Base-by-base conservation (phyloP, 2,888 invertebrate genomes). In the Alsophila aescularia region DNA sequence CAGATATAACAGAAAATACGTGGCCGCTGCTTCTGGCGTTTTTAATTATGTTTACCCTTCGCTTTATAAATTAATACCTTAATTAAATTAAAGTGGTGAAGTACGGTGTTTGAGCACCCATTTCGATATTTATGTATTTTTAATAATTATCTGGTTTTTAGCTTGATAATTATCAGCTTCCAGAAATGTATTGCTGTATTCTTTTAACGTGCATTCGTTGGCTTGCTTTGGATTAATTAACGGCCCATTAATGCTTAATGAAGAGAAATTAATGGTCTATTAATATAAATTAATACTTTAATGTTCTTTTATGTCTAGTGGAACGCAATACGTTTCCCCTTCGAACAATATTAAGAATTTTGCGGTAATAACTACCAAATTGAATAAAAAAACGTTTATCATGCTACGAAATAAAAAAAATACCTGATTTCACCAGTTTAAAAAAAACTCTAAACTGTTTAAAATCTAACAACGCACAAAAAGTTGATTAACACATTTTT, bases 1-100 rank as follows among this genome's bases (percentile, higher is more conserved):
- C 36, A 31, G 32, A 54, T 50, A 49, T 43, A 53, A 47, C 58
- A 57, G 57, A 60, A 59, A 50, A 62, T 67, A 42, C 13, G 48
- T 65, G 57, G 32, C 32, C 43, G 15, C 54, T 68, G 66, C 56
- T 61, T 50, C 49, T 68, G 68, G 69, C 73, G 60, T 77, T 80
- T 83, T 81, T 79, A 80, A 83, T 83, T 78, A 75, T 76, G 66
- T 78, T 77, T 77, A 77, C 70, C 60, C 64, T 65, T 62, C 70
- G 67, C 58, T 72, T 74, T 74, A 72, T 12, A 60, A 70, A 75
- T 75, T 73, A 69, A 76, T 73, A 51, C 66, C 74, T 48, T 75
- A 72, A 79, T 78, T 76, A 72, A 77, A 77, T 72, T 74, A 71
- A 47, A 49, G 53, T 27, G 47, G 49, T 60, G n/a, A 62, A 63